A percentile compares a stretch with the other conserved stretches of the same genome.
These are phyloP conservation scores for Lipotes vexillifer DNA, from an alignment of 2,113 vertebrate genomes.

Conservation along the genomic window DNA sequence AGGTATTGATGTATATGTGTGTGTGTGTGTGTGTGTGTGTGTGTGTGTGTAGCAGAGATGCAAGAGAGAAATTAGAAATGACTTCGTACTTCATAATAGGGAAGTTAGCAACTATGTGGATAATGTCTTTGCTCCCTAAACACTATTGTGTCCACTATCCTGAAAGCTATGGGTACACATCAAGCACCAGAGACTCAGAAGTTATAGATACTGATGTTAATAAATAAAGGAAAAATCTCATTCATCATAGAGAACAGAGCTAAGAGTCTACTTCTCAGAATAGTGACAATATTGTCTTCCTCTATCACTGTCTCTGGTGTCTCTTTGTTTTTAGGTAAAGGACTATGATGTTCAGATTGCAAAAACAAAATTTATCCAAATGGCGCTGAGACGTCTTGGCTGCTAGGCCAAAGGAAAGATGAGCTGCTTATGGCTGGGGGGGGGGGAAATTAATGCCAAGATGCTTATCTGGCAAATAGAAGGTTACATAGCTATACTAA, in stretches of 20 bases:
- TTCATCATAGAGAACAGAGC: neutral
- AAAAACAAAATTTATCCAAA: neutral
- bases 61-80: neutral
- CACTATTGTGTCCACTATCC: neutral
- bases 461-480: neutral
- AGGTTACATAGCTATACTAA: neutral
- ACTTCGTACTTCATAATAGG: neutral
- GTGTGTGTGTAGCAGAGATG: neutral
- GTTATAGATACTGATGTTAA: neutral
- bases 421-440: neutral
- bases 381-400: neutral
- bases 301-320: neutral
- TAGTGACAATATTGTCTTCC: neutral
- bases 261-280: neutral
- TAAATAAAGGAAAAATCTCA: neutral
- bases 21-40: neutral
- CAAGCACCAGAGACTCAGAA: neutral
- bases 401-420: neutral
- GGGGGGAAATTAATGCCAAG: neutral
- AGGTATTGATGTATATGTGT: neutral
- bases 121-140: neutral
- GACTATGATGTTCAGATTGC: neutral
- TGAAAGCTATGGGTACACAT: neutral
- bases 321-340: neutral
- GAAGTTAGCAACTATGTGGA: neutral